Evolutionary conservation across 1,140 invertebrate species (phyloP).

Genomic region (Aculops lycopersici): DNA sequence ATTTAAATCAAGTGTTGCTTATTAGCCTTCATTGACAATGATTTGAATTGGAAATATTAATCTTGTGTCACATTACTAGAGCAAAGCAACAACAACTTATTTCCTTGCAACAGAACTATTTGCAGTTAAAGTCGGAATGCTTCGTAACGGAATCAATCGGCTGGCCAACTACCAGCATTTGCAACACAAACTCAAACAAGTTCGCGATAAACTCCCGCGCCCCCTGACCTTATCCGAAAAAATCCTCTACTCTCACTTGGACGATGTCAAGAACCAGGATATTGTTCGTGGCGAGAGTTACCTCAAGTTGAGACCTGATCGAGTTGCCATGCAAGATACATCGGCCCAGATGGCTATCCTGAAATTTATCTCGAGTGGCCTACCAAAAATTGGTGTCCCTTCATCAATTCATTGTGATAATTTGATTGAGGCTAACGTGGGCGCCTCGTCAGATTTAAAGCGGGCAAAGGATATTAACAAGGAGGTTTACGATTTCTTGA

Average conservation of each 20-base stretch:
- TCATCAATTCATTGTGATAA: slow-evolving; percentile 99
- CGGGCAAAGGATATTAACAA: slow-evolving; percentile 76
- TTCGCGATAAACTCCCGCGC: slow-evolving; percentile 59
- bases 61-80: too few relatives aligned
- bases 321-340: slow-evolving; percentile 99
- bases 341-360: slow-evolving; percentile 99
- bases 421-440: slow-evolving; percentile 83
- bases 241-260: slow-evolving; percentile 83
- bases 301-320: slow-evolving; percentile 63
- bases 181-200: slow-evolving; percentile 40
- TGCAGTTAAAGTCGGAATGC: too few relatives aligned
- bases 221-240: slow-evolving; percentile 88
- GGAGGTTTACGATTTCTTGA: slow-evolving; percentile 88
- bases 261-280: slow-evolving; percentile 56
- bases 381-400: slow-evolving; percentile 74
- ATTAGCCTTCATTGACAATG: too few relatives aligned
- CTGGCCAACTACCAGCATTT: too few relatives aligned
- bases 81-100: too few relatives aligned
- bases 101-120: too few relatives aligned
- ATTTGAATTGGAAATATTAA: too few relatives aligned
- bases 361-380: slow-evolving; percentile 88
- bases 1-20: too few relatives aligned
- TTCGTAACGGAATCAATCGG: too few relatives aligned
- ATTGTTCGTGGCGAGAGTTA: slow-evolving; percentile 65
- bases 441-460: slow-evolving; percentile 55